phyloP scores from a whole-genome alignment of 1,140 invertebrate genomes.

The Drosophila pachea region DNA sequence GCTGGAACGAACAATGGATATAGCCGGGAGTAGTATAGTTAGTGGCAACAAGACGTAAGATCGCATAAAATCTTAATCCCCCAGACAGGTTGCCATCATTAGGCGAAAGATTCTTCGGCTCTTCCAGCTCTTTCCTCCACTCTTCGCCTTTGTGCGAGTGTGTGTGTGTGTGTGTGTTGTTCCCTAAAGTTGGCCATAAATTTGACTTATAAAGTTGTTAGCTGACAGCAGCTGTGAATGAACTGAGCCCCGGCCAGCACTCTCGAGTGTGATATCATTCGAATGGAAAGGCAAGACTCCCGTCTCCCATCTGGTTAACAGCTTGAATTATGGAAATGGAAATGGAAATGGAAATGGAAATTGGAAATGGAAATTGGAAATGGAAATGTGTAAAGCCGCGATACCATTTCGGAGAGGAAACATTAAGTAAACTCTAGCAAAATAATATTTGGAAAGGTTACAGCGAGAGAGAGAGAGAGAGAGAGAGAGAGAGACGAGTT shows the following conservation, averaged over 20 bases:
- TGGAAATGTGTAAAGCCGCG: background rate
- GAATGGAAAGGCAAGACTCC: conserved; percentile 11
- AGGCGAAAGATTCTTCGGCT: conserved; percentile 34
- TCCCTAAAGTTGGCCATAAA: conserved; percentile 53
- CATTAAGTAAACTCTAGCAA: no score
- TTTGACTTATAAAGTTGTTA: conserved; percentile 72
- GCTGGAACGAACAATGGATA: conserved; percentile 36
- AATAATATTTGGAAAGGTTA: no score
- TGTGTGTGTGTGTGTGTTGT: conserved; percentile 12
- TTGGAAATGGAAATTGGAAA: background rate
- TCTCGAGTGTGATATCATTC: conserved; percentile 31
- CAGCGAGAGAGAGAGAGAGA: no score
- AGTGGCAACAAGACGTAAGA: conserved; percentile 35
- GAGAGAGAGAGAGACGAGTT: no score
- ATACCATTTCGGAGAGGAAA: no score
- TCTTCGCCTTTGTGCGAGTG: no score
- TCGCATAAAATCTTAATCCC: conserved; percentile 72
- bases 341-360: conserved; percentile 6
- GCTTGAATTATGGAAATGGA: conserved; percentile 7
- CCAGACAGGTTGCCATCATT: conserved; percentile 54
- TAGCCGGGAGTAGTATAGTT: background rate
- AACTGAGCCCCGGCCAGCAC: conserved; percentile 19
- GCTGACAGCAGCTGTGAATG: conserved; percentile 66
- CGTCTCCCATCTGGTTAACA: conserved; percentile 2
- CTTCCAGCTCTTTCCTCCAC: conserved; percentile 17